These are phyloP conservation scores for Eulithis prunata DNA, from an alignment of 2,888 invertebrate genomes.

Conservation along the genomic window DNA sequence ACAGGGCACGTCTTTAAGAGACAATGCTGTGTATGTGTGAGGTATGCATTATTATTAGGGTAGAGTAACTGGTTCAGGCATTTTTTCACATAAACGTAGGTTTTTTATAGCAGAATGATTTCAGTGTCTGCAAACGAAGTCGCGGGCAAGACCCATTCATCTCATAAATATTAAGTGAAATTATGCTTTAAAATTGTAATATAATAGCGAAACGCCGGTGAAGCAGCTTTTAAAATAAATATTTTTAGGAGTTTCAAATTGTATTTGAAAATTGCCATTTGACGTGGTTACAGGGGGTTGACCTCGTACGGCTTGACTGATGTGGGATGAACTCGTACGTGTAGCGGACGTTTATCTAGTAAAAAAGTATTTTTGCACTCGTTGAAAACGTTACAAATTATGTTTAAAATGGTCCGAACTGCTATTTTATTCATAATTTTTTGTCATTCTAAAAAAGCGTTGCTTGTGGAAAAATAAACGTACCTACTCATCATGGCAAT, in stretches of 20 bases:
- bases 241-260: neutral
- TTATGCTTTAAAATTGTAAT: neutral
- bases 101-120: no score
- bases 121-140: neutral
- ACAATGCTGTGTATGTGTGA: no score
- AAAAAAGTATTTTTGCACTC: slow-evolving; percentile 1
- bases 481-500: no score
- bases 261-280: neutral
- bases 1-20: no score
- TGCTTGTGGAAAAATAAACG: no score
- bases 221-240: neutral
- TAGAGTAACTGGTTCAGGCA: no score
- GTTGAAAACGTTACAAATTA: neutral
- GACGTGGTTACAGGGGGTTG: neutral
- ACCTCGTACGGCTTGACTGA: slow-evolving; percentile 3
- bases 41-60: no score
- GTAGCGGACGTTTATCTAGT: neutral
- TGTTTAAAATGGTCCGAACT: no score
- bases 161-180: neutral
- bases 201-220: neutral
- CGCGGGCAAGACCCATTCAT: neutral
- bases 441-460: no score
- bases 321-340: slow-evolving; percentile 1
- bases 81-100: no score
- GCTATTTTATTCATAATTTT: no score